A percentile compares a stretch with the other conserved stretches of the same genome.
phyloP scores from a whole-genome alignment of 1,140 invertebrate genomes.

The Drosophila gunungcola region DNA sequence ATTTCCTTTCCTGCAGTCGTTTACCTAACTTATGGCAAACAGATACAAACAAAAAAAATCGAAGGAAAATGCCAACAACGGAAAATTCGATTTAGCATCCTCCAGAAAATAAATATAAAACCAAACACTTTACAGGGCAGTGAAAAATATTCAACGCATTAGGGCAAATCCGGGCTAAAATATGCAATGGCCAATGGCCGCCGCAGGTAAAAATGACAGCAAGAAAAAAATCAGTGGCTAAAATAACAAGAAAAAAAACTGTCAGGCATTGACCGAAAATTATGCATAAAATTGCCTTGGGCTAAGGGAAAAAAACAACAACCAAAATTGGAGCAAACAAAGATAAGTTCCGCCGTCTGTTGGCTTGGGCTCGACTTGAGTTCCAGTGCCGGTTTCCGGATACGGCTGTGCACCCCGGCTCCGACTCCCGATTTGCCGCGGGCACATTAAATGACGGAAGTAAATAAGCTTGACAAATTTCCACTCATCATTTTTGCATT shows the following conservation, averaged over 20 bases:
- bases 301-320: constrained; percentile 20
- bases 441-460: constrained; percentile 82
- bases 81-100: constrained; percentile 72
- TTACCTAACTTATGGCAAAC: constrained; percentile 54
- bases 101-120: constrained; percentile 30
- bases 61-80: constrained; percentile 33
- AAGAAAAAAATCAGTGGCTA: constrained; percentile 17
- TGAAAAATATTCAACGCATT: constrained; percentile 78
- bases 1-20: constrained; percentile 46
- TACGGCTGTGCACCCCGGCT: background rate
- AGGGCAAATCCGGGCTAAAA: constrained; percentile 79
- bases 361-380: constrained; percentile 19
- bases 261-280: constrained; percentile 61
- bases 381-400: background rate
- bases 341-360: constrained; percentile 66
- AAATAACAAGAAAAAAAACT: constrained; percentile 30
- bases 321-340: constrained; percentile 61
- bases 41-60: constrained; percentile 60
- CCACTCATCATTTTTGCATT: constrained; percentile 84
- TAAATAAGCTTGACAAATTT: constrained; percentile 85
- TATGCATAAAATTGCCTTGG: constrained; percentile 75
- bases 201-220: constrained; percentile 51
- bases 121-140: constrained; percentile 62
- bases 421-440: constrained; percentile 56
- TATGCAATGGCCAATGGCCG: constrained; percentile 75